These are phyloP conservation scores for Typhlichthys eigenmanni DNA, from an alignment of 2,797 vertebrate species.

Conservation along the genomic window DNA sequence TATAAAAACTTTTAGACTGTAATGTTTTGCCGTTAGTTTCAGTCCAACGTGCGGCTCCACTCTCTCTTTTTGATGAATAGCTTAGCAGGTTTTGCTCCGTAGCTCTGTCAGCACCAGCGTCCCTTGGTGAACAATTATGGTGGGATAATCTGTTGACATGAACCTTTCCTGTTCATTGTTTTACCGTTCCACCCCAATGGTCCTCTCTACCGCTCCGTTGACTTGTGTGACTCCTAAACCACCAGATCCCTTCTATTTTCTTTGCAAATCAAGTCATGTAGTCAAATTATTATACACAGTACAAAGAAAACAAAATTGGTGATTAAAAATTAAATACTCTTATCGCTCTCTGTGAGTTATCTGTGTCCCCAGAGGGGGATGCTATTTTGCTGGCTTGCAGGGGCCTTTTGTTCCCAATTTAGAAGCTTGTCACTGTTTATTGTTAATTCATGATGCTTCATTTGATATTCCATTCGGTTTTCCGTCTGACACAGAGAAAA, in stretches of 20 bases:
- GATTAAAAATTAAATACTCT: constrained; percentile 85
- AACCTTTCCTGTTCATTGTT: constrained; percentile 68
- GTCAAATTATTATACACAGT: constrained; percentile 75
- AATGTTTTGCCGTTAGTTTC: constrained; percentile 20
- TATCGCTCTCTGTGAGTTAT: constrained; percentile 81
- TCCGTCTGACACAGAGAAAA: constrained; percentile 66
- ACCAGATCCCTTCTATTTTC: constrained; percentile 64
- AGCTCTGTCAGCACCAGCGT: constrained; percentile 48
- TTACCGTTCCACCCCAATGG: constrained; percentile 58
- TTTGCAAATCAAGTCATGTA: constrained; percentile 73
- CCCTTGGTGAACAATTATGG: constrained; percentile 60
- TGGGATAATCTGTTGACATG: constrained; percentile 57
- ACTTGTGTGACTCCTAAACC: constrained; percentile 54
- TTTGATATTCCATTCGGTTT: constrained; percentile 79
- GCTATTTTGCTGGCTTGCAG: constrained; percentile 79
- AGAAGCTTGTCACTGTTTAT: constrained; percentile 83
- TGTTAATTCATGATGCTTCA: constrained; percentile 79
- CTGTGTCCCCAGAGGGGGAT: constrained; percentile 76
- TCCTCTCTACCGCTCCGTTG: constrained; percentile 48
- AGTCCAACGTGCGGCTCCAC: constrained; percentile 31
- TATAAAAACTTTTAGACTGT: not conserved
- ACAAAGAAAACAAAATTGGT: constrained; percentile 82
- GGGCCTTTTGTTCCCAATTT: constrained; percentile 83
- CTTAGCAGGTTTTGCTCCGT: constrained; percentile 27
- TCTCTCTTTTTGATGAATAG: constrained; percentile 47